Percentiles rank a stretch among this genome's conserved stretches.
These are phyloP conservation scores for Holacanthus passer DNA, from an alignment of 2,113 vertebrate species.

Conservation along the genomic window DNA sequence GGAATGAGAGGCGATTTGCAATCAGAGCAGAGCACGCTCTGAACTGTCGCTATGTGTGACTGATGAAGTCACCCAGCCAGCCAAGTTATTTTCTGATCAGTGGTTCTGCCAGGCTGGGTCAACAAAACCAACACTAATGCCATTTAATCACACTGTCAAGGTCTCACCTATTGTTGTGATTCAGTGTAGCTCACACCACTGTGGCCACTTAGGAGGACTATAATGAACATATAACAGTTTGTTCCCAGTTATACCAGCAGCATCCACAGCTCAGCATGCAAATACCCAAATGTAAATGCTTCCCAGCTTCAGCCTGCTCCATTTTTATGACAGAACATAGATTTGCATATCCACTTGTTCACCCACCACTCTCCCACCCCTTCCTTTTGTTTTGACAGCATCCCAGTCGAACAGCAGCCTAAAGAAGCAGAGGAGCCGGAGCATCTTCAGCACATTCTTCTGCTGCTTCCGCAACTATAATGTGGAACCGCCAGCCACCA, in stretches of 20 bases:
- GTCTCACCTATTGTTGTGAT: slow-evolving; percentile 44
- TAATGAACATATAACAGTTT: background rate
- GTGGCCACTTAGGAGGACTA: too few relatives aligned
- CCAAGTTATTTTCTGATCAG: slow-evolving; percentile 71
- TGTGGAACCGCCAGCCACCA: slow-evolving; percentile 89
- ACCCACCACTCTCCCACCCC: slow-evolving; percentile 23
- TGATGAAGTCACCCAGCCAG: slow-evolving; percentile 61
- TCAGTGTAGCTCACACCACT: slow-evolving; percentile 1
- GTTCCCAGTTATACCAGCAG: slow-evolving; percentile 11
- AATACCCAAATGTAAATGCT: slow-evolving; percentile 27
- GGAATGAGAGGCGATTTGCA: slow-evolving; percentile 74
- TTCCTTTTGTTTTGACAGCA: slow-evolving; percentile 77
- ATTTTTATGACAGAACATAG: slow-evolving; percentile 13
- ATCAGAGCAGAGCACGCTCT: slow-evolving; percentile 60
- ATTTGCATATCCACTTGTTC: slow-evolving; percentile 49
- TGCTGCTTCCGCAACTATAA: slow-evolving; percentile 98
- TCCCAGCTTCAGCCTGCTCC: slow-evolving; percentile 12
- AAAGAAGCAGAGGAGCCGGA: slow-evolving; percentile 95
- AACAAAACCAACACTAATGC: slow-evolving; percentile 50
- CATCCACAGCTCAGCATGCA: slow-evolving; percentile 4
- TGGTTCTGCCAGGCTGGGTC: slow-evolving; percentile 30
- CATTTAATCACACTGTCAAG: slow-evolving; percentile 50
- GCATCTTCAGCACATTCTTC: slow-evolving; percentile 97
- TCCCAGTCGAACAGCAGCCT: slow-evolving; percentile 91
- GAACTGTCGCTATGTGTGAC: slow-evolving; percentile 57